Evolutionary conservation across 2,888 invertebrate genomes (phyloP).

Genomic region (Mythimna ferrago): DNA sequence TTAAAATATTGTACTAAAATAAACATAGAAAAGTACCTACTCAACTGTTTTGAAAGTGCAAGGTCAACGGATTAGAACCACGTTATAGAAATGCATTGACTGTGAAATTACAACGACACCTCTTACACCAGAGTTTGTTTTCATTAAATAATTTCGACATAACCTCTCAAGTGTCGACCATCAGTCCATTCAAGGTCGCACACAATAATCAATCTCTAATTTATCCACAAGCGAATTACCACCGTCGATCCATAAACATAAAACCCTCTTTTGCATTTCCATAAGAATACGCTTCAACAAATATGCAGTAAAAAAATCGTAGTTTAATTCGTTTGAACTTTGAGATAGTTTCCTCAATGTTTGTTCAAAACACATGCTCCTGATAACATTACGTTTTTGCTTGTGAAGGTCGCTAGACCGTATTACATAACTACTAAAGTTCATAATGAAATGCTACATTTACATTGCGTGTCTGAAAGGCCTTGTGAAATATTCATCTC

Average conservation of each 20-base stretch:
- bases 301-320: conserved; percentile 47
- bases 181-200: conserved; percentile 33
- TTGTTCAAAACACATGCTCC: conserved; percentile 38
- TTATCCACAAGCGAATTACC: conserved; percentile 31
- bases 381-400: conserved; percentile 38
- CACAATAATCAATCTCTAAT: conserved; percentile 19
- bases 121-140: conserved; percentile 30
- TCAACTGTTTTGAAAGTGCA: conserved; percentile 6
- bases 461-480: conserved; percentile 45
- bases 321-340: conserved; percentile 31
- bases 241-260: conserved; percentile 21
- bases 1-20: no score
- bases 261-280: conserved; percentile 4
- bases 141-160: conserved; percentile 27
- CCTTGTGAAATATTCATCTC: conserved; percentile 44
- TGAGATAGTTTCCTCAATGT: conserved; percentile 38
- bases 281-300: conserved; percentile 19
- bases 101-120: conserved; percentile 34
- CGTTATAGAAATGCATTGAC: conserved; percentile 19
- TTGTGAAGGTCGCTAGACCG: conserved; percentile 42
- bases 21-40: no score
- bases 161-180: conserved; percentile 2
- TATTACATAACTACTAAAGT: conserved; percentile 28
- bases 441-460: conserved; percentile 30
- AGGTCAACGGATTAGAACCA: conserved; percentile 27